Base-by-base conservation (phyloP, 2,797 vertebrate genomes). In the Helostoma temminkii region DNA sequence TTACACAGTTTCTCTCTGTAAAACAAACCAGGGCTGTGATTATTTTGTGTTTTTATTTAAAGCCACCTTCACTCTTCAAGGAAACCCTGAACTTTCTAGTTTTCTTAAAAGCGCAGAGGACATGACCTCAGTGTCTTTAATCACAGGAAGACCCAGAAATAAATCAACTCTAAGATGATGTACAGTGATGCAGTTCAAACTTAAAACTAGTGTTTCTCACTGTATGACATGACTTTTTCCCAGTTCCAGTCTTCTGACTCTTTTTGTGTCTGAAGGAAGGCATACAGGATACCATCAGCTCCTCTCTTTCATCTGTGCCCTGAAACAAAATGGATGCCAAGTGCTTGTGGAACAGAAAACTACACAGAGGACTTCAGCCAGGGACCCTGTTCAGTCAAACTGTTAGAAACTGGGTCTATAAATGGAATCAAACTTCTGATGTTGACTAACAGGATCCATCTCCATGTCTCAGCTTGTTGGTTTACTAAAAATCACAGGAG, bases 221-320 rank as follows among this genome's bases (percentile, higher is more conserved):
- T 14, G n/a, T 0, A 34, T 28, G 3, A 42, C 10, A 41, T 41
- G 4, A 21, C 22, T 57, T 66, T 3, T 47, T 47, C 49, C 61
- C 32, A n/a, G 36, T 48, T 76, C 39, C 46, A 30, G 55, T 60
- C 49, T 53, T 65, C 65, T 60, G 65, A 66, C 57, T 74, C 10
- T 18, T 18, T 55, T 41, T 55, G 56, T 57, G 54, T 69, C 60
- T 60, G 39, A 9, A 32, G 55, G 68, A 46, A 32, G 5, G 34
- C 64, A 22, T 16, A 28, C n/a, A 55, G 69, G 65, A 32, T 61
- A 49, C 3, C 45, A 54, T 14, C 70, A 18, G 71, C 47, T 68
- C 37, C 55, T 1, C 50, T 72, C 54, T 9, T 5, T 59, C 53
- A 62, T 58, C 34, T 36, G 5, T 46, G 72, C 67, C 48, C 48